phyloP scores from a whole-genome alignment of 2,888 invertebrate species.

The Antheraea assamensis region DNA sequence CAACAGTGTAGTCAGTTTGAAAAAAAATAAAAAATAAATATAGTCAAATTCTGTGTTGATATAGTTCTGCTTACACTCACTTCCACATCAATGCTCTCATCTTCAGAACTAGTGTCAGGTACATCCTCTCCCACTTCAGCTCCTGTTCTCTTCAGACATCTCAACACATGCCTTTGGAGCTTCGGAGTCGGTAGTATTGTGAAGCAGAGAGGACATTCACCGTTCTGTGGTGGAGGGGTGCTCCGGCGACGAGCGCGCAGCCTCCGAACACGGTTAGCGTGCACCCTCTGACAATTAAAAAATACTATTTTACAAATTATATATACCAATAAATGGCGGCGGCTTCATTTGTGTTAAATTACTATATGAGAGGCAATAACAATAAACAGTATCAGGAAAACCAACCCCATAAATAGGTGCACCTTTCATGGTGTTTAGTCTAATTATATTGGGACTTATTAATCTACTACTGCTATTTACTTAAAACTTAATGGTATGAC shows the following conservation, averaged over 20 bases:
- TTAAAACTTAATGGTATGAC: too few relatives aligned
- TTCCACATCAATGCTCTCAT: conserved; percentile 92
- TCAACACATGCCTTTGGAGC: conserved; percentile 89
- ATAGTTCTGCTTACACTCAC: conserved; percentile 53
- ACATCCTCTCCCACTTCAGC: conserved; percentile 82
- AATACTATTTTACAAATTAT: not conserved
- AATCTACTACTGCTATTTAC: too few relatives aligned
- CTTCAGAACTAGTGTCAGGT: conserved; percentile 81
- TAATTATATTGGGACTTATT: too few relatives aligned
- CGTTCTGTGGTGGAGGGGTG: conserved; percentile 68
- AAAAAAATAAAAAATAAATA: too few relatives aligned
- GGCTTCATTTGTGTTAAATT: too few relatives aligned
- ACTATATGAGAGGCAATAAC: too few relatives aligned
- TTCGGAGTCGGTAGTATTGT: conserved; percentile 83
- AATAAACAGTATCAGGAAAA: too few relatives aligned
- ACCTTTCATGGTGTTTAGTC: too few relatives aligned
- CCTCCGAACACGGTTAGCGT: conserved; percentile 64
- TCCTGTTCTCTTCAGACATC: conserved; percentile 72
- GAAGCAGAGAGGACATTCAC: conserved; percentile 92
- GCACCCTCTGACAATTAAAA: conserved; percentile 56
- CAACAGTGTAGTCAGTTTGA: too few relatives aligned
- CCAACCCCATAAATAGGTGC: too few relatives aligned
- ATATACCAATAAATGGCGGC: too few relatives aligned
- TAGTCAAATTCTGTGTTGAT: not conserved
- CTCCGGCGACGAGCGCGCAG: conserved; percentile 63